Evolutionary conservation across 1,140 invertebrate genomes (phyloP), one percentile per base, ranked within the genome.

Genomic region (Anoplolepis gracilipes): DNA sequence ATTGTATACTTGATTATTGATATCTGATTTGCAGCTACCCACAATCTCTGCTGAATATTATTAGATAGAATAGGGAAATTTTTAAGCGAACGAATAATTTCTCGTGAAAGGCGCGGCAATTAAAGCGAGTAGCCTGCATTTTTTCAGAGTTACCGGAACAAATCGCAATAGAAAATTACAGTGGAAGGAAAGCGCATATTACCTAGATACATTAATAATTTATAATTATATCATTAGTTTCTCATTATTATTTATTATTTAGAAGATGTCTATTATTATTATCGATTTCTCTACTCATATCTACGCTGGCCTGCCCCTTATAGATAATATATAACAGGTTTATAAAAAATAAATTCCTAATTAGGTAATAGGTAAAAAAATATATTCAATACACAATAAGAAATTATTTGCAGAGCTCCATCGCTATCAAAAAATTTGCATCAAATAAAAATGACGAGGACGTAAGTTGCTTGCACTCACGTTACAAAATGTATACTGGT

Each of bases 101-200:
- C 78, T 82, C 78, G 78, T 82, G 78, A 82, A 82, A 82, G 67
- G 78, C 78, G 78, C 78, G 53, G 78, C 78, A 82, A 82, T 82
- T 82, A 82, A 82, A 65, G 55, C 78, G 67, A 61, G 67, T 46
- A 73, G 55, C 39, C 53, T 42, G 67, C 39, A 82, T 73, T 82
- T 57, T 82, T 70, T 82, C 16, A 72, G 25, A 59, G n/a, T n/a
- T 82, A 33, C 67, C 57, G 78, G 78, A 82, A 81, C 78, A 81
- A 81, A 82, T 73, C 67, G 78, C 33, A 8, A 36, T 72, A n/a
- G 67, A 46, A 59, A 82, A 73, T 82, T 73, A 82, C 25, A 39
- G 49, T n/a, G 53, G 28, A 46, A 55, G 33, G 46, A 79, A 61
- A 55, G 67, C n/a, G 46, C 22, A n/a, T 8, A 22, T 82, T 82